Percentiles rank a stretch among this genome's conserved stretches.
Evolutionary conservation across 2,888 invertebrate genomes (phyloP).

Genomic region (Athripsodes cinereus): DNA sequence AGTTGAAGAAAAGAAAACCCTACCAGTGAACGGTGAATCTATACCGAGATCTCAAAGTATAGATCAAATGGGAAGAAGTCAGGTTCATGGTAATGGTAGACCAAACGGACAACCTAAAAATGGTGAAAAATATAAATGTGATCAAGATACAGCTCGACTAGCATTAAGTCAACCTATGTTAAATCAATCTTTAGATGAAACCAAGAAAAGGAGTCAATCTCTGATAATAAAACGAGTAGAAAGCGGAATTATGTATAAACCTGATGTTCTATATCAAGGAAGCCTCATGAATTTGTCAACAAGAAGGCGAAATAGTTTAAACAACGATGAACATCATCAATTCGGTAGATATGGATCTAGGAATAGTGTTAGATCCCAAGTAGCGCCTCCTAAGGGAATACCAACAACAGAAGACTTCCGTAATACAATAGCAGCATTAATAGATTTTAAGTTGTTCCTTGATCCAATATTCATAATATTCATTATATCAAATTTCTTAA

Average conservation of each 20-base stretch:
- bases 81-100: slow-evolving; percentile 37
- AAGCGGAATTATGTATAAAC: slow-evolving; percentile 76
- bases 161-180: slow-evolving; percentile 68
- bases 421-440: slow-evolving; percentile 71
- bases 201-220: slow-evolving; percentile 30
- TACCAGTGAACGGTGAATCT: slow-evolving; percentile 40
- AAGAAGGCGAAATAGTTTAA: slow-evolving; percentile 48
- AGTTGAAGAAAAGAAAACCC: slow-evolving; percentile 11
- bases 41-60: slow-evolving; percentile 55
- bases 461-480: slow-evolving; percentile 87
- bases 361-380: slow-evolving; percentile 49
- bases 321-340: slow-evolving; percentile 37
- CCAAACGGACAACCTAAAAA: slow-evolving; percentile 12
- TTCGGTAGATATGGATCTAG: slow-evolving; percentile 39
- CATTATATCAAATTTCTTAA: slow-evolving; percentile 88
- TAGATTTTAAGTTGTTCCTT: slow-evolving; percentile 76
- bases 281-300: slow-evolving; percentile 54
- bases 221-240: slow-evolving; percentile 46
- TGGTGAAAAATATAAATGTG: slow-evolving; percentile 28
- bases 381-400: slow-evolving; percentile 54
- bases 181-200: slow-evolving; percentile 43
- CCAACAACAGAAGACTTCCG: slow-evolving; percentile 49
- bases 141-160: slow-evolving; percentile 45
- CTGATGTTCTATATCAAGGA: slow-evolving; percentile 87
- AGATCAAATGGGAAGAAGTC: slow-evolving; percentile 43